Evolutionary conservation across 2,797 vertebrate genomes (phyloP).

Genomic region (Acrossocheilus wenchowensis): DNA sequence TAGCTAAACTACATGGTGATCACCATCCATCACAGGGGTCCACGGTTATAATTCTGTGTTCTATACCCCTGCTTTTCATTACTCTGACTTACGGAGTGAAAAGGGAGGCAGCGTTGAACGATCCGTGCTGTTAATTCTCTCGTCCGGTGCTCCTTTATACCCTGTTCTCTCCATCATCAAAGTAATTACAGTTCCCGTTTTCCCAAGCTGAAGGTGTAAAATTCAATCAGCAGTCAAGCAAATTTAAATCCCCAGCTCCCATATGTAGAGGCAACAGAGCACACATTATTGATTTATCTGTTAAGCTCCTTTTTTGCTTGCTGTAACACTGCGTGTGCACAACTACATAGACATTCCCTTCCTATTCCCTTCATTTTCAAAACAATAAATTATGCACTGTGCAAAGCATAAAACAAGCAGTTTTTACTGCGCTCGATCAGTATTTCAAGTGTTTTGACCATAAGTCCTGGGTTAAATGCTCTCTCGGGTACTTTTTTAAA

Average conservation of each 20-base stretch:
- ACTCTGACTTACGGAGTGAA: conserved; percentile 40
- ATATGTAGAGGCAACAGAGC: conserved; percentile 72
- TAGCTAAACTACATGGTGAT: conserved; percentile 39
- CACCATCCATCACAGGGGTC: conserved; percentile 36
- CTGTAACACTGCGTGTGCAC: not conserved
- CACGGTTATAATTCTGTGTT: conserved; percentile 33
- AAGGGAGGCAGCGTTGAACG: conserved; percentile 17
- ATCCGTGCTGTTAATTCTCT: conserved; percentile 67
- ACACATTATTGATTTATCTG: conserved; percentile 71
- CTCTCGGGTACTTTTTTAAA: not conserved
- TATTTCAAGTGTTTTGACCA: conserved; percentile 15
- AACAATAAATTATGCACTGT: not conserved
- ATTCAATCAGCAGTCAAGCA: conserved; percentile 77
- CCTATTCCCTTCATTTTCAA: not conserved
- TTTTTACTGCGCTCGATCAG: not conserved
- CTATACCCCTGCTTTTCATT: conserved; percentile 35
- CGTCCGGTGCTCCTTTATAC: conserved; percentile 71
- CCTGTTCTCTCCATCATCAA: conserved; percentile 73
- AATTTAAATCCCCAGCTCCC: conserved; percentile 76
- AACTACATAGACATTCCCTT: not conserved
- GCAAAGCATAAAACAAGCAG: conserved; percentile 1
- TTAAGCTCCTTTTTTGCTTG: conserved; percentile 63
- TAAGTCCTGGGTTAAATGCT: not conserved
- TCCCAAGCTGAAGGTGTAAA: conserved; percentile 75
- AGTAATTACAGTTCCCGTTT: conserved; percentile 78